Conservation (phyloP, 1,140 invertebrate genomes). For the Maconellicoccus hirsutus region DNA sequence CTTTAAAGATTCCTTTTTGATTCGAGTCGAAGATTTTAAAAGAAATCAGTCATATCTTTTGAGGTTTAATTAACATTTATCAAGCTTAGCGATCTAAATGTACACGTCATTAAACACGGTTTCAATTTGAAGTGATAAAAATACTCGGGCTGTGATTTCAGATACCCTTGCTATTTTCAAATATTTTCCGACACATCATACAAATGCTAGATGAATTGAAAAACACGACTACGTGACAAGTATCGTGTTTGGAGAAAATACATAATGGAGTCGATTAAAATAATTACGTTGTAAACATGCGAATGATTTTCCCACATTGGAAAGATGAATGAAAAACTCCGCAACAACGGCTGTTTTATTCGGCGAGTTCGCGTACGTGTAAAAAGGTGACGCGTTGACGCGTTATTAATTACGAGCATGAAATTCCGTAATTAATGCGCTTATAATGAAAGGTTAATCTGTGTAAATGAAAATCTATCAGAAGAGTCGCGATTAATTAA, state of each 20-base stretch:
- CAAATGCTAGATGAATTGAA: too few species aligned
- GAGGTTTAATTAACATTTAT: not conserved
- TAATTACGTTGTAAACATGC: not conserved
- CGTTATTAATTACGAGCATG: not conserved
- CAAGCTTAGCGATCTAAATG: not conserved
- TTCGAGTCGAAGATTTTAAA: too few species aligned
- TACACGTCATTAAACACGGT: not conserved
- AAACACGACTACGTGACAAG: not conserved
- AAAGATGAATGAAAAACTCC: not conserved
- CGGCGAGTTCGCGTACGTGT: too few species aligned
- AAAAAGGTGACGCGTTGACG: not conserved
- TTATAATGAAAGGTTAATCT: slow-evolving; percentile 5
- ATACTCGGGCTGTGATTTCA: not conserved
- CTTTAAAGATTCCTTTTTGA: too few species aligned
- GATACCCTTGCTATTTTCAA: too few species aligned
- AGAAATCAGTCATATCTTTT: not conserved
- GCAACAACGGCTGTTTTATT: not conserved
- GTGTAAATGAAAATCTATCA: not conserved
- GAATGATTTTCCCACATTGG: not conserved
- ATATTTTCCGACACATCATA: too few species aligned
- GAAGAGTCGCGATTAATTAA: not conserved
- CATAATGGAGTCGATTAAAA: not conserved
- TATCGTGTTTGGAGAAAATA: not conserved
- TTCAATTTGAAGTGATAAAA: not conserved
- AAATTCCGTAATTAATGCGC: not conserved